Conservation (phyloP, 2,797 vertebrate species). For the Ibycter americanus region DNA sequence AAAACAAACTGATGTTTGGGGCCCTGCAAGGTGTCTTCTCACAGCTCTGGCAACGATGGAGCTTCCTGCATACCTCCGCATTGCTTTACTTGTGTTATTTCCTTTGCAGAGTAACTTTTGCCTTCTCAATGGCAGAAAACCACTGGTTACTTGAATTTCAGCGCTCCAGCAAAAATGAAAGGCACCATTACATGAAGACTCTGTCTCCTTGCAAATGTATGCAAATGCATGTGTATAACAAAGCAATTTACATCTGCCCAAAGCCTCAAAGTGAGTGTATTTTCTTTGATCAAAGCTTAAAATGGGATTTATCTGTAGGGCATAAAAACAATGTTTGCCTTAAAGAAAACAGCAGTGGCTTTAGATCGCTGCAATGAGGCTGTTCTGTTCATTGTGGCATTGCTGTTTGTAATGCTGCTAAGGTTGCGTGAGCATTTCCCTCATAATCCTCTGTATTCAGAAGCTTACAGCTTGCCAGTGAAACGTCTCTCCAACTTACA, state of each 20-base stretch:
- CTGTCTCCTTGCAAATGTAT: slow-evolving; percentile 76
- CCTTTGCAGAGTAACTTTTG: neutral
- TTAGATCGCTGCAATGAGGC: slow-evolving; percentile 46
- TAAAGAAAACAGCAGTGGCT: slow-evolving; percentile 68
- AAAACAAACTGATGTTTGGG: neutral
- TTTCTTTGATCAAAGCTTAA: slow-evolving; percentile 82
- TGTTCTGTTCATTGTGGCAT: slow-evolving; percentile 28
- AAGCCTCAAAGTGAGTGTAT: slow-evolving; percentile 75
- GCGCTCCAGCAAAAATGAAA: slow-evolving; percentile 11
- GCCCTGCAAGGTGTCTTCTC: neutral
- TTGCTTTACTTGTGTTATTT: neutral
- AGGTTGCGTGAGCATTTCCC: slow-evolving; percentile 35
- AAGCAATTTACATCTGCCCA: slow-evolving; percentile 78
- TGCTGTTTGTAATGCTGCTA: slow-evolving; percentile 34
- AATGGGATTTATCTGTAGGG: slow-evolving; percentile 77
- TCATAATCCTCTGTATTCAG: slow-evolving; percentile 35
- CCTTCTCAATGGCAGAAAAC: neutral
- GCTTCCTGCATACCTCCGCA: neutral
- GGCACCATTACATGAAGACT: slow-evolving; percentile 29
- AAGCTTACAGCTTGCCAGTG: slow-evolving; percentile 7
- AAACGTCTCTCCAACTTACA: slow-evolving; percentile 20
- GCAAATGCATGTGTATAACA: slow-evolving; percentile 76
- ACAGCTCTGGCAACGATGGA: neutral
- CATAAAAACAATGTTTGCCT: slow-evolving; percentile 76
- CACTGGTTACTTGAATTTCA: slow-evolving; percentile 38